A percentile compares a stretch with the other conserved stretches of the same genome.
These are phyloP conservation scores for Halcyon badia DNA, from an alignment of 2,797 vertebrate species.

Conservation along the genomic window DNA sequence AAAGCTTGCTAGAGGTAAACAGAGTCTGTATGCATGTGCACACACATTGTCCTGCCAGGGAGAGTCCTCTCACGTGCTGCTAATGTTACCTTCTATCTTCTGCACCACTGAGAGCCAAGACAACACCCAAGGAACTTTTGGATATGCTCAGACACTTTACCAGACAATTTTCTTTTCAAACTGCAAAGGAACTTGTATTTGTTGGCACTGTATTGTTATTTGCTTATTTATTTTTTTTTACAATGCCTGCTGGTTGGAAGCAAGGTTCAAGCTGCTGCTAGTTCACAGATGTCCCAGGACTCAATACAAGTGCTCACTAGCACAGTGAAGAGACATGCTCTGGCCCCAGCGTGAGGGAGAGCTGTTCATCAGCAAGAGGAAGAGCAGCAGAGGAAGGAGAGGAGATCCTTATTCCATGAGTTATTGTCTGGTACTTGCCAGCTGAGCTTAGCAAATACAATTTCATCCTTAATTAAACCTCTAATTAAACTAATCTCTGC, in stretches of 20 bases:
- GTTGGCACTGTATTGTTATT: not conserved
- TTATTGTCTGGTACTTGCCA: not conserved
- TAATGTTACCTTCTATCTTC: not conserved
- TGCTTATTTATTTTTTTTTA: not conserved
- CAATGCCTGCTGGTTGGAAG: not conserved
- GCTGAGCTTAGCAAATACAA: not conserved
- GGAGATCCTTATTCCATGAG: not conserved
- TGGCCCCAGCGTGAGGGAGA: not conserved
- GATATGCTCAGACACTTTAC: not conserved
- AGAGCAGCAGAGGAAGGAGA: not conserved
- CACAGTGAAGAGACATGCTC: accelerated
- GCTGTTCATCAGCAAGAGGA: not conserved
- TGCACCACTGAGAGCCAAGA: not conserved
- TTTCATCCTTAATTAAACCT: not conserved
- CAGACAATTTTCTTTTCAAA: not conserved
- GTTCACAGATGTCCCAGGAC: not conserved
- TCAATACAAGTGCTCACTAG: not conserved
- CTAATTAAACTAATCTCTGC: not conserved
- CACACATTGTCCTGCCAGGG: not conserved
- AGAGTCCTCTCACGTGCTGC: not conserved
- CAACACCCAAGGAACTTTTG: not conserved
- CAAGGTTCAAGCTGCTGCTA: conserved; percentile 18
- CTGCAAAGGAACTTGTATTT: not conserved
- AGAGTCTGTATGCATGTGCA: accelerated
- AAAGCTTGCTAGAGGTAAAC: not conserved